Base-by-base conservation (phyloP, 2,888 invertebrate genomes). In the Megastigmus dorsalis region DNA sequence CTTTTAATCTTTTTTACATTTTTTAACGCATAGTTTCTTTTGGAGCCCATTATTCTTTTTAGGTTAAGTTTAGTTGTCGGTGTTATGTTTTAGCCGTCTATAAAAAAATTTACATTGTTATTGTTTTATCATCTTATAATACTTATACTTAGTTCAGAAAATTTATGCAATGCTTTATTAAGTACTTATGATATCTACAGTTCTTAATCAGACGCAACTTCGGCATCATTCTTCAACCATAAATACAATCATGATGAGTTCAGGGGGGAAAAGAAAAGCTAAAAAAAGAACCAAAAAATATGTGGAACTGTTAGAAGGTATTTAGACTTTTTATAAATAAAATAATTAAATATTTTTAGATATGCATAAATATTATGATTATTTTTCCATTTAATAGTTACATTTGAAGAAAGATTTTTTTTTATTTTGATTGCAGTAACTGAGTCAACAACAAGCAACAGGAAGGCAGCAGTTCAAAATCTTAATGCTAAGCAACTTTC, bases 271-370 rank as follows among this genome's bases (percentile, higher is more conserved):
- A 82, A 91, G 90, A 80, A 86, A 87, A 70, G 88, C 88, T 77
- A 88, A 89, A 77, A 90, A 89, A 83, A 88, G 15, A 86, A 86
- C 82, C 63, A 90, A 91, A 80, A 92, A 91, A 33, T 73, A 85
- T 93, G 91, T 92, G 23, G 93, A 93, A 85, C 87, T 93, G 3
- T 86, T 93, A 75, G 91, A 93, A 89, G 92, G 93, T 93, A 86
- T 80, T 23, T 18, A n/a, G n/a, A 20, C 54, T n/a, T 54, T 30
- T 41, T 54, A 41, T 6, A 23, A 15, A 36, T 67, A 3, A n/a
- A 36, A 23, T n/a, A 28, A 18, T 67, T 6, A n/a, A n/a, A 26
- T 55, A 20, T 30, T 43, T 43, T 18, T 50, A 48, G 18, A 50
- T 38, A 30, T 30, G 1, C 9, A 54, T 43, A 38, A n/a, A 28